Percentiles rank a stretch among this genome's conserved stretches.
phyloP scores from a whole-genome alignment of 2,888 invertebrate genomes.

The Tanaodytes sp. region DNA sequence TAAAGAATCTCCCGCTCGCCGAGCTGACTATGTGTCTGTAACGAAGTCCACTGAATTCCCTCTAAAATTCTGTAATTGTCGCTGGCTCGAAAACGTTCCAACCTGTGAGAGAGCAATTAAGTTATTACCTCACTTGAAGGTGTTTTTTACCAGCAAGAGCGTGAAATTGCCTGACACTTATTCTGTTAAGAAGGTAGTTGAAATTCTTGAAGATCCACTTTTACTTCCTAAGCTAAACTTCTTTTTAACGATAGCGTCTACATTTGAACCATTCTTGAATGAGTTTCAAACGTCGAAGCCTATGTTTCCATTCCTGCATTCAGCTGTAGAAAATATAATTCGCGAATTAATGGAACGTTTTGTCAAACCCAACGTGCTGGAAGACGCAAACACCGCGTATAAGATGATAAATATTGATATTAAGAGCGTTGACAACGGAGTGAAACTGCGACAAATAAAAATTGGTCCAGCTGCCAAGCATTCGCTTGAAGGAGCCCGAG shows the following conservation, averaged over 20 bases:
- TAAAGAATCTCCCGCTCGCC: conserved; percentile 23
- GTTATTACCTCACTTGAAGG: conserved; percentile 10
- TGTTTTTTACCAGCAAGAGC: conserved; percentile 12
- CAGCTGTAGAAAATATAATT: conserved; percentile 1
- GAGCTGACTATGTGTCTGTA: conserved; percentile 11
- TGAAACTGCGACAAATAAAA: conserved; percentile 14
- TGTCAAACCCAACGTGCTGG: conserved; percentile 12
- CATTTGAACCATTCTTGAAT: conserved; percentile 24
- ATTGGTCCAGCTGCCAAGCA: conserved; percentile 19
- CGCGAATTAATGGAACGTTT: conserved; percentile 12
- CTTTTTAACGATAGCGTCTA: conserved; percentile 6
- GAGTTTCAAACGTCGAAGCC: conserved; percentile 26
- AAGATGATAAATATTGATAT: conserved; percentile 11
- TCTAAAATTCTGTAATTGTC: conserved; percentile 21
- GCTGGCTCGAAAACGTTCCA: conserved; percentile 24
- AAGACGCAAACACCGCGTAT: too few species aligned
- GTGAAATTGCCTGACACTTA: conserved; percentile 16
- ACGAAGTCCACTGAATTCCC: conserved; percentile 13
- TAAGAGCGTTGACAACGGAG: conserved; percentile 7
- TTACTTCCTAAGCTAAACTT: conserved; percentile 21
- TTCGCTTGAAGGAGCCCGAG: conserved; percentile 16
- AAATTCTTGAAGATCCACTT: conserved; percentile 24
- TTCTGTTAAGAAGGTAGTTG: conserved; percentile 14
- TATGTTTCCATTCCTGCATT: conserved; percentile 21
- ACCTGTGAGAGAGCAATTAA: conserved; percentile 14